Evolutionary conservation across 1,140 invertebrate species (phyloP).

Genomic region (Penaeus vannamei): DNA sequence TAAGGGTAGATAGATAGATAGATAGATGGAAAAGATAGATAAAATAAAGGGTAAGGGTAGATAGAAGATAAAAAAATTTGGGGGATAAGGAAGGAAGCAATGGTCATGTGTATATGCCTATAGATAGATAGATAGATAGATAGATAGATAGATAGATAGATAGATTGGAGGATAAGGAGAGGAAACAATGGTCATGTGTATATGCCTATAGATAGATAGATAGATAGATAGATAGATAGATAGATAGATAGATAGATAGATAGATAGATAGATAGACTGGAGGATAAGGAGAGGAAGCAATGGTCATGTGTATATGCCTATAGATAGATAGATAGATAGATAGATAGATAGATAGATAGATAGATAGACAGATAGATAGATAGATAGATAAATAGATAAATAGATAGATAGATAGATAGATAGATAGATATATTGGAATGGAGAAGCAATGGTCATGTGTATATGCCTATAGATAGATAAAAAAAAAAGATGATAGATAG

Average conservation of each 20-base stretch:
- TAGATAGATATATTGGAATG: no score
- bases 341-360: no score
- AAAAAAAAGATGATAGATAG: no score
- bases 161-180: not conserved
- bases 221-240: not conserved
- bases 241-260: not conserved
- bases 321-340: no score
- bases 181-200: not conserved
- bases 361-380: no score
- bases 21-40: no score
- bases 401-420: no score
- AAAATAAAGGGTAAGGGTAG: not conserved
- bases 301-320: not conserved
- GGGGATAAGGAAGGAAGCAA: not conserved
- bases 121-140: not conserved
- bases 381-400: no score
- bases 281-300: not conserved
- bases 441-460: no score
- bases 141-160: not conserved
- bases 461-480: no score
- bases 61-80: not conserved
- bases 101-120: not conserved
- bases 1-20: no score
- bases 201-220: conserved; percentile 19
- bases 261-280: not conserved